Evolutionary conservation across 2,888 invertebrate species (phyloP), one percentile per base, ranked within the genome.

Genomic region (Heliconius cydno): DNA sequence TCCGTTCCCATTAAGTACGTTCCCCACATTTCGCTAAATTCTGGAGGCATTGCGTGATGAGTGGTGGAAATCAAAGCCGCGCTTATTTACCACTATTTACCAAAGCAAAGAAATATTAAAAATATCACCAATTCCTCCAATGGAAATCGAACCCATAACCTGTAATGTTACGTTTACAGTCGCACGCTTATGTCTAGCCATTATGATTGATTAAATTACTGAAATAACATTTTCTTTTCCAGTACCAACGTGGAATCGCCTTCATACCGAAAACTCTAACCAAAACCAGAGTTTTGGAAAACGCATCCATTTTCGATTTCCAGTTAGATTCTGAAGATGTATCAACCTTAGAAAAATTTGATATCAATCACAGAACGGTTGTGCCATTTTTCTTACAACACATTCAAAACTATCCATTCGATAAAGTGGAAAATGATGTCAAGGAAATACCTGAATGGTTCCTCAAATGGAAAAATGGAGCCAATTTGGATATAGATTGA

Each of bases 241-340:
- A 93, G 93, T 91, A 87, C 82, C 90, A 94, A 87, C 89, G 92
- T 3, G 90, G 90, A 10, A 83, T 94, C 1, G 84, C 88, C 12
- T 85, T 86, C 22, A 87, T 93, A 9, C 94, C 94, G 7, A 94
- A 94, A 81, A 92, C 92, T 0, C 79, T 91, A 0, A 91, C 92
- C 0, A 88, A 87, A 52, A 79, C 84, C 2, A 85, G 93, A 0
- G 87, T 90, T 0, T 9, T 91, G 0, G 92, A 93, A 77, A 94
- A 94, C 84, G 92, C 90, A 0, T 87, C 90, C 3, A 92, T 93
- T 22, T 93, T 93, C 84, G 92, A 93, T 82, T 93, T 93, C 80
- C 82, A 85, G 52, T 83, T 94, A 9, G 89, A 90, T 67, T 72
- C 81, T 0, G 83, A 82, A 1, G 94, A 93, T 52, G 73, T 90